Evolutionary conservation across 2,888 invertebrate species (phyloP), one percentile per base, ranked within the genome.

Genomic region (Amphipoea lucens): DNA sequence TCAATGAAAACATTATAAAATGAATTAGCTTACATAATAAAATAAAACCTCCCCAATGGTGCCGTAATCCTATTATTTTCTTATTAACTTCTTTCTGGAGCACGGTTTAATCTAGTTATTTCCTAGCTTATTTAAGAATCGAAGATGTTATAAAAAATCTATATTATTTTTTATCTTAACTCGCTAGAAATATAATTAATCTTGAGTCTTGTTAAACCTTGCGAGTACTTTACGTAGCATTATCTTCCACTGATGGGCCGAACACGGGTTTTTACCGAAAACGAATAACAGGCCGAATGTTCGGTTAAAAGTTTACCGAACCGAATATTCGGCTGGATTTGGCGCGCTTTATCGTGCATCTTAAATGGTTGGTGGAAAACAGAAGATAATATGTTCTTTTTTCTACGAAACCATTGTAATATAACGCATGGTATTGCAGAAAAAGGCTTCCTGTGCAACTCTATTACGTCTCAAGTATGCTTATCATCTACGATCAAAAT

Each of bases 401-500:
- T 54, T 23, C 6, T 17, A 12, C 17, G 1, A 48, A 23, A 12
- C 48, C 0, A 48, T 42, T 62, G n/a, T 6, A 20, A n/a, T 6
- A 20, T 36, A 29, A 23, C 20, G 12, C 3, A 40, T 23, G 14
- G 3, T 48, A 74, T 65, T 57, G 9, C 17, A 57, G 48, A 82
- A 40, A 29, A 65, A n/a, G n/a, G 3, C 1, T n/a, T 12, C 14
- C 29, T 81, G 4, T 4, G 4, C 42, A 57, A 4, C 42, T 67
- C 17, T 60, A 54, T 77, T 62, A 62, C n/a, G 17, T 12, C 6
- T 0, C 3, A 78, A 48, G 36, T 42, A 11, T 45, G 20, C 1
- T 51, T 68, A 68, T 72, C 23, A 54, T 60, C 45, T 23, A 23
- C n/a, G 60, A 87, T 69, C 63, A 77, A 74, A 83, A 68, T 72